phyloP scores from a whole-genome alignment of 2,113 vertebrate species.

The Alethe diademata region DNA sequence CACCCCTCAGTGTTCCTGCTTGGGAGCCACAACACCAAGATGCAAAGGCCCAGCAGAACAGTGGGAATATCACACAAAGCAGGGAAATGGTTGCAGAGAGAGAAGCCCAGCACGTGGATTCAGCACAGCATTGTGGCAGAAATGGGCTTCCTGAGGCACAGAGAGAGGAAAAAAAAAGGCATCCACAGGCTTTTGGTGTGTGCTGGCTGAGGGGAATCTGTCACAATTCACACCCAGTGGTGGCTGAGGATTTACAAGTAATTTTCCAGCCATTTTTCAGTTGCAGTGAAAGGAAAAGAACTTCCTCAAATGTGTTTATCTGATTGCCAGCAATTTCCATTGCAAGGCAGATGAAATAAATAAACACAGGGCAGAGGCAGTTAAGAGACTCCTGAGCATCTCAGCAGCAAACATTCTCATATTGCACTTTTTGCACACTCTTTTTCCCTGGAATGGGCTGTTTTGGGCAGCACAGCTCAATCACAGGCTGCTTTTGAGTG shows the following conservation, averaged over 20 bases:
- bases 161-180: background rate
- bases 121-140: background rate
- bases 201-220: background rate
- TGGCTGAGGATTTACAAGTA: background rate
- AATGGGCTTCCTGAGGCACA: background rate
- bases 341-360: conserved; percentile 5
- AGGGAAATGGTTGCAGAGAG: background rate
- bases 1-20: background rate
- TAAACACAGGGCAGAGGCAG: background rate
- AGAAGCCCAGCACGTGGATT: background rate
- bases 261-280: conserved; percentile 4
- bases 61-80: conserved; percentile 31
- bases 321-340: conserved; percentile 22
- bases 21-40: background rate
- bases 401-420: background rate
- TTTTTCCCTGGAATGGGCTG: background rate
- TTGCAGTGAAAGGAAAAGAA: background rate
- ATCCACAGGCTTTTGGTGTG: background rate
- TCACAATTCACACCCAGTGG: background rate
- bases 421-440: background rate
- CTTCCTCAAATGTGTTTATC: background rate
- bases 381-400: background rate
- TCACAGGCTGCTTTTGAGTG: background rate
- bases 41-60: background rate
- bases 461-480: background rate